Evolutionary conservation across 2,888 invertebrate genomes (phyloP).

Genomic region (Macaria liturata): DNA sequence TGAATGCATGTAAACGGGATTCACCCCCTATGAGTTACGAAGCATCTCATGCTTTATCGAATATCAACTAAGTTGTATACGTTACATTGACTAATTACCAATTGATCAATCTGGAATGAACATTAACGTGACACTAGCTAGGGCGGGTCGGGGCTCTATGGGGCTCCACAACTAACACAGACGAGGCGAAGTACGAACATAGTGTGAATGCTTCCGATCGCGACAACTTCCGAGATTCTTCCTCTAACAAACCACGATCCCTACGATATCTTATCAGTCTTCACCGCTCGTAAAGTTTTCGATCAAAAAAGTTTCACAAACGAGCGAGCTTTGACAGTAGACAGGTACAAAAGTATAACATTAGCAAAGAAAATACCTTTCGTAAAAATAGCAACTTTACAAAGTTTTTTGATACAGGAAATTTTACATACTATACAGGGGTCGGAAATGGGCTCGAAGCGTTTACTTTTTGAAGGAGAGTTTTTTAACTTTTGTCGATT

Average conservation of each 20-base stretch:
- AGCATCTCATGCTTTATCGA: slow-evolving; percentile 75
- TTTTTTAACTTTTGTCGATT: slow-evolving; percentile 75
- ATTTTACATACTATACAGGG: slow-evolving; percentile 68
- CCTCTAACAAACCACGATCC: slow-evolving; percentile 69
- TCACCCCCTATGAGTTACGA: slow-evolving; percentile 63
- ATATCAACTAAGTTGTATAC: slow-evolving; percentile 76
- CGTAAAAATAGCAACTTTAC: slow-evolving; percentile 81
- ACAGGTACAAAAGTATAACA: slow-evolving; percentile 57
- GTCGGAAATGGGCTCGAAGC: slow-evolving; percentile 70
- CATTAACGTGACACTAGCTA: slow-evolving; percentile 76
- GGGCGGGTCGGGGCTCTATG: slow-evolving; percentile 65
- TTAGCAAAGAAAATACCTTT: slow-evolving; percentile 64
- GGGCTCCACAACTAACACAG: slow-evolving; percentile 74
- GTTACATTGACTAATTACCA: slow-evolving; percentile 71
- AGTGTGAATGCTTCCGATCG: slow-evolving; percentile 63
- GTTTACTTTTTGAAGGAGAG: slow-evolving; percentile 78
- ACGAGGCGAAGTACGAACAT: slow-evolving; percentile 67
- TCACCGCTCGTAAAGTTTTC: slow-evolving; percentile 77
- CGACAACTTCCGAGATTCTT: slow-evolving; percentile 58
- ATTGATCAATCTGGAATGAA: slow-evolving; percentile 72
- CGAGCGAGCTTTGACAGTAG: slow-evolving; percentile 72
- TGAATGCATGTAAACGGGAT: slow-evolving; percentile 58
- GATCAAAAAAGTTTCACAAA: slow-evolving; percentile 69
- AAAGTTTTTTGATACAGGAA: slow-evolving; percentile 69
- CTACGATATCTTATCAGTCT: slow-evolving; percentile 80